These are phyloP conservation scores for Crocallis elinguaria DNA, from an alignment of 2,888 invertebrate species.

Conservation along the genomic window DNA sequence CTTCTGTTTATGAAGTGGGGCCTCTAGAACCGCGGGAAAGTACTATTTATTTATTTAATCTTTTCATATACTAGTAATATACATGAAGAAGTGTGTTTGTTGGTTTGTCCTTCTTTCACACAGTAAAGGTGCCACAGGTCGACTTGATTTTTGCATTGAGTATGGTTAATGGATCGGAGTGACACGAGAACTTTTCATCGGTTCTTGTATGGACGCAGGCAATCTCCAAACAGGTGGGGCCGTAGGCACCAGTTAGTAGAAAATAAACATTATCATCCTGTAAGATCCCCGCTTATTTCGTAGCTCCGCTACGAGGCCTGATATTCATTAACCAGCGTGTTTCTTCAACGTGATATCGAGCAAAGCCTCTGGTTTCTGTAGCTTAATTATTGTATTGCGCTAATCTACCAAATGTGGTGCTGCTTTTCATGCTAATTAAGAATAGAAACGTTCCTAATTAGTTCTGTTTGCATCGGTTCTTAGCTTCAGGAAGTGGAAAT, in stretches of 20 bases:
- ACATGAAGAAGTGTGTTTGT: too few relatives aligned
- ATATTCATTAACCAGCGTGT: slow-evolving; percentile 48
- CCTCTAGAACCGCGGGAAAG: slow-evolving; percentile 29
- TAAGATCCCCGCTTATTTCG: slow-evolving; percentile 16
- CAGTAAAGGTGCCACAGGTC: too few relatives aligned
- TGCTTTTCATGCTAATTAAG: slow-evolving; percentile 33
- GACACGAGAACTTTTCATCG: too few relatives aligned
- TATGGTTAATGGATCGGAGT: too few relatives aligned
- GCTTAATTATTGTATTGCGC: slow-evolving; percentile 45
- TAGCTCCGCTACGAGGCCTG: slow-evolving; percentile 38
- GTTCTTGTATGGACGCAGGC: too few relatives aligned
- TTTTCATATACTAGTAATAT: too few relatives aligned
- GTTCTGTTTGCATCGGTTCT: slow-evolving; percentile 25
- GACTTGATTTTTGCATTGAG: too few relatives aligned
- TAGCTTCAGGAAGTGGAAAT: slow-evolving; percentile 3
- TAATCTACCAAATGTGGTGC: slow-evolving; percentile 25
- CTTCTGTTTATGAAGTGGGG: slow-evolving; percentile 40
- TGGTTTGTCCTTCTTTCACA: too few relatives aligned
- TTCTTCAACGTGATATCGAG: slow-evolving; percentile 46
- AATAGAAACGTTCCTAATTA: slow-evolving; percentile 31
- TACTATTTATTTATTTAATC: too few relatives aligned
- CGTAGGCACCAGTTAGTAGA: too few relatives aligned
- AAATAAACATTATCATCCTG: not conserved
- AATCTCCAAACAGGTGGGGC: too few relatives aligned
- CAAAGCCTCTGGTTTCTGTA: slow-evolving; percentile 36